These are phyloP conservation scores for Mastomys coucha DNA, from an alignment of 2,113 vertebrate genomes.

Conservation along the genomic window DNA sequence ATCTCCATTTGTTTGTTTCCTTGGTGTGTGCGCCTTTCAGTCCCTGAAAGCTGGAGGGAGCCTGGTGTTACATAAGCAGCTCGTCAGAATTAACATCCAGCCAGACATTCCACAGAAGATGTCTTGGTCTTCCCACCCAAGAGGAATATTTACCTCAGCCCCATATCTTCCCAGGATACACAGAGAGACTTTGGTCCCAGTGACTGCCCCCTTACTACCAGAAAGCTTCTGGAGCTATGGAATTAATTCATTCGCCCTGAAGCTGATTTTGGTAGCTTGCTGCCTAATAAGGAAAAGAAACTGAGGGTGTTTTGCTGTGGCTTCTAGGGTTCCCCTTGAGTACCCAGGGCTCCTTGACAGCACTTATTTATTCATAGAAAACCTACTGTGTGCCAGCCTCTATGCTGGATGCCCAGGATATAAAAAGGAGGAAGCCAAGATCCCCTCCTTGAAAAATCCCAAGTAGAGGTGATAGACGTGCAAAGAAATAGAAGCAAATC, in stretches of 20 bases:
- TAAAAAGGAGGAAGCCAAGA: conserved; percentile 48
- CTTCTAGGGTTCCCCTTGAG: neutral
- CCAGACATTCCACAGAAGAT: neutral
- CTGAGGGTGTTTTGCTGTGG: neutral
- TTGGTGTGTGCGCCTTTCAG: neutral
- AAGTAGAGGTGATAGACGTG: conserved; percentile 40
- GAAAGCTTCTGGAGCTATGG: neutral
- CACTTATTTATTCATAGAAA: conserved; percentile 42
- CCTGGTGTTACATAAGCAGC: conserved; percentile 71
- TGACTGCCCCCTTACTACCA: neutral
- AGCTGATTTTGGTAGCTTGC: neutral
- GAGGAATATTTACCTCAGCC: neutral
- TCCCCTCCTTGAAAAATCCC: conserved; percentile 49
- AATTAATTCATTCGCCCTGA: neutral
- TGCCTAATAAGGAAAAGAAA: neutral
- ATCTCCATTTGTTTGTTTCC: conserved; percentile 37
- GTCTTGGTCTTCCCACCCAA: neutral
- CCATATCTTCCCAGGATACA: neutral
- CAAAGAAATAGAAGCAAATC: neutral
- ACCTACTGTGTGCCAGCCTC: conserved; percentile 3
- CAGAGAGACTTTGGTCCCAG: neutral
- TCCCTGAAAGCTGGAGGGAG: conserved; percentile 49
- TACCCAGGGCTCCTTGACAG: neutral
- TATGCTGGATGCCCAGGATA: conserved; percentile 24
- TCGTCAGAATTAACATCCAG: conserved; percentile 65